Percentiles rank a stretch among this genome's conserved stretches.
Evolutionary conservation across 2,113 vertebrate species (phyloP).

Genomic region (Artemisiospiza belli): DNA sequence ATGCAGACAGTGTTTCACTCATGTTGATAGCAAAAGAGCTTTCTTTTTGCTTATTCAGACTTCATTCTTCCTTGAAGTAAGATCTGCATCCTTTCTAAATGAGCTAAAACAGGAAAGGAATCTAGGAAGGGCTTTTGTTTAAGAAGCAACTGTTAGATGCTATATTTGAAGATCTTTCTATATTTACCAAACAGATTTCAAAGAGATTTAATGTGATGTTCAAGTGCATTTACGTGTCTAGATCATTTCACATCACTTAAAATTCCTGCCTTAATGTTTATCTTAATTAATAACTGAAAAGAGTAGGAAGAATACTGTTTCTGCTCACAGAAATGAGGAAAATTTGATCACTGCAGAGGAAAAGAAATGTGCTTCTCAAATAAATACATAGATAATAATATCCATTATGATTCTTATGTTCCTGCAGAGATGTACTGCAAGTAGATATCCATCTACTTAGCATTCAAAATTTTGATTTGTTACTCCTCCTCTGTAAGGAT

Average conservation of each 20-base stretch:
- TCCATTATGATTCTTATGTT: not conserved
- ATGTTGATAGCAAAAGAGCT: slow-evolving; percentile 9
- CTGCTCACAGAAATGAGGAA: not conserved
- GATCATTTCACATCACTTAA: not conserved
- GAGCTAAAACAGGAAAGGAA: not conserved
- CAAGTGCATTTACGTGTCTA: not conserved
- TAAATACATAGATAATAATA: not conserved
- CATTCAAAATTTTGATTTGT: not conserved
- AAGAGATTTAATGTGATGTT: not conserved
- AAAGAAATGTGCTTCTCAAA: not conserved
- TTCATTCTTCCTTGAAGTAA: slow-evolving; percentile 24
- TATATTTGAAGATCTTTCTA: not conserved
- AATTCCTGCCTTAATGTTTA: not conserved
- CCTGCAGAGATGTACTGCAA: not conserved
- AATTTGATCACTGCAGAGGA: not conserved
- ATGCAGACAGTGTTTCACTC: slow-evolving; percentile 41
- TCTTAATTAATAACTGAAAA: not conserved
- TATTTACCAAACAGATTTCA: not conserved
- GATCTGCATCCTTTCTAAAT: not conserved
- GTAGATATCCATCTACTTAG: not conserved
- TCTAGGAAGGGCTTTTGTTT: not conserved
- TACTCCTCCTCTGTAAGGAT: not conserved
- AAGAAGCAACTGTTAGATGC: not conserved
- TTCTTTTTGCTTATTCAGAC: slow-evolving; percentile 32
- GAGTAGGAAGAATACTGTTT: not conserved